Conservation (phyloP, 2,113 vertebrate genomes). For the Calcarius ornatus region DNA sequence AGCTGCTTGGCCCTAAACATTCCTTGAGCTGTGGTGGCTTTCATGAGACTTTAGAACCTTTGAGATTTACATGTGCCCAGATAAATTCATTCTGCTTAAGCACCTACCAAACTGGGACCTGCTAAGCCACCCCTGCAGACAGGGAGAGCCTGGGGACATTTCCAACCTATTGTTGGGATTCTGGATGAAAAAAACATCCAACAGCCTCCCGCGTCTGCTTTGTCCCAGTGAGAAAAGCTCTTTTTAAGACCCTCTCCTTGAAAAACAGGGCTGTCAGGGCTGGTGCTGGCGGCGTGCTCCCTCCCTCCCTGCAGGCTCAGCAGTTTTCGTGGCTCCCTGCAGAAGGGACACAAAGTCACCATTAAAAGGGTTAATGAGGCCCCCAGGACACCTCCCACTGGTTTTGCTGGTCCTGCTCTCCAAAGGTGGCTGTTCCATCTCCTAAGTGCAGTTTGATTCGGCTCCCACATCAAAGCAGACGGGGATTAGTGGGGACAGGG, state of each 20-base stretch:
- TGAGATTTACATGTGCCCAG: background rate
- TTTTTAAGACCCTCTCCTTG: background rate
- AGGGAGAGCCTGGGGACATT: background rate
- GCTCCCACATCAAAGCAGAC: conserved; percentile 21
- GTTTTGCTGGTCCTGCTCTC: background rate
- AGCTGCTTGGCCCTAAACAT: background rate
- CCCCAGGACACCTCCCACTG: background rate
- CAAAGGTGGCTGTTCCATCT: background rate
- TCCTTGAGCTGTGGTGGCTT: background rate
- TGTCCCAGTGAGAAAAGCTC: background rate
- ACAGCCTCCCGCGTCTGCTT: background rate
- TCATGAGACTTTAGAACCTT: background rate
- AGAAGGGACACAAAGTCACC: background rate
- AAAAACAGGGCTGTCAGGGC: background rate
- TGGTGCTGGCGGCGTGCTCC: rapidly evolving
- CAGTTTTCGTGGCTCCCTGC: background rate
- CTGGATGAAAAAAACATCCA: background rate
- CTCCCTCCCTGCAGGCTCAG: background rate
- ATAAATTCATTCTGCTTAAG: background rate
- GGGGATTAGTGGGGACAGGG: background rate
- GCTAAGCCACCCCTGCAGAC: background rate
- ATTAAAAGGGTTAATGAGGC: background rate
- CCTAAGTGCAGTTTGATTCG: background rate
- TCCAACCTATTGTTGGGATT: background rate
- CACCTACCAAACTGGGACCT: background rate